Conservation (phyloP, 2,797 vertebrate genomes). For the Cephalopachus bancanus region DNA sequence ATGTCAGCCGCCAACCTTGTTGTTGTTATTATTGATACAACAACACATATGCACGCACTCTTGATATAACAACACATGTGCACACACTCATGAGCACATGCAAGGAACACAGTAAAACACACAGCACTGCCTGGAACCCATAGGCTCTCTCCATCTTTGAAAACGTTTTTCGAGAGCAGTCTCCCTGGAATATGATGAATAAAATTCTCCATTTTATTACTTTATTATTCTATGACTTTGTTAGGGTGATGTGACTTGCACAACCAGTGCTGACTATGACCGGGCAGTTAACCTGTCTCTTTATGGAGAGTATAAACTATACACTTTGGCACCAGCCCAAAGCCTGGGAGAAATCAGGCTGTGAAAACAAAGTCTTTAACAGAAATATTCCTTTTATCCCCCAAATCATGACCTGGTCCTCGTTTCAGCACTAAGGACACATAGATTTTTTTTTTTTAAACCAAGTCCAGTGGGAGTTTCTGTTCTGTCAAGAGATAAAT, state of each 20-base stretch:
- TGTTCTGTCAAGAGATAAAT: neutral
- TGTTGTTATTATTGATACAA: neutral
- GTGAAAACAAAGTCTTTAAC: constrained; percentile 60
- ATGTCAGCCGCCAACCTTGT: neutral
- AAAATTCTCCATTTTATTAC: constrained; percentile 41
- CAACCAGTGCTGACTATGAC: neutral
- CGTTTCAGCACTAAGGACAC: constrained; percentile 31
- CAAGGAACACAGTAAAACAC: neutral
- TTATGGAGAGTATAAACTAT: constrained; percentile 55
- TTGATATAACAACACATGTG: neutral
- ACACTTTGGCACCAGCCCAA: constrained; percentile 16
- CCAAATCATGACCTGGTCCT: constrained; percentile 2
- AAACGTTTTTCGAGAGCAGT: neutral
- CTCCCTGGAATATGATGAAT: neutral
- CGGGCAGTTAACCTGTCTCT: constrained; percentile 80
- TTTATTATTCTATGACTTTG: neutral
- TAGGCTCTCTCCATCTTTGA: neutral
- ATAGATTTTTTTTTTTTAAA: constrained; percentile 4
- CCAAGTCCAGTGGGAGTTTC: neutral
- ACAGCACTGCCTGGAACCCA: neutral
- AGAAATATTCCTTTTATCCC: neutral
- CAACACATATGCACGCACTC: neutral
- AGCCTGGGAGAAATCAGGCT: constrained; percentile 41
- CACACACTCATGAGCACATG: neutral
- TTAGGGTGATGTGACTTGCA: constrained; percentile 10